Evolutionary conservation across 2,113 vertebrate genomes (phyloP).

Genomic region (Arizona elegans): DNA sequence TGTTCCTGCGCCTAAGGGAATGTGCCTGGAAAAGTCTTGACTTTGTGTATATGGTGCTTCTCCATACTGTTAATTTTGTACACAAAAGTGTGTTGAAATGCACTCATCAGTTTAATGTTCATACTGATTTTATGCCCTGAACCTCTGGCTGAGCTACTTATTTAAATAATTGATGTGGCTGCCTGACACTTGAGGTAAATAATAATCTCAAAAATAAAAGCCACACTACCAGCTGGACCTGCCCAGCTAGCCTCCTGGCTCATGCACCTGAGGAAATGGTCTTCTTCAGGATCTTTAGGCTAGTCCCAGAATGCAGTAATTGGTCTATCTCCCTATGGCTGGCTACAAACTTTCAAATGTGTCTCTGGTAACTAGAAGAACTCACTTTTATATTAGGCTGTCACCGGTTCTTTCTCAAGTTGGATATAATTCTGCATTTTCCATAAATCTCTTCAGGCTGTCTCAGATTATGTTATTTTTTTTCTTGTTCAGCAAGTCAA

Average conservation of each 20-base stretch:
- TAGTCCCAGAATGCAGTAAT: not conserved
- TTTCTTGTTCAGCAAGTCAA: not conserved
- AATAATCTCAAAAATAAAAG: not conserved
- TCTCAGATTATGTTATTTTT: not conserved
- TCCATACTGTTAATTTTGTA: not conserved
- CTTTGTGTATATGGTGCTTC: not conserved
- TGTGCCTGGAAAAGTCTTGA: not conserved
- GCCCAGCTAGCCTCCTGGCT: not conserved
- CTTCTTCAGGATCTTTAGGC: not conserved
- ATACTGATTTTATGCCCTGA: not conserved
- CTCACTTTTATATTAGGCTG: not conserved
- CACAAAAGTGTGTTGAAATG: not conserved
- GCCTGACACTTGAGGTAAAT: not conserved
- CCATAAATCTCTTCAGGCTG: not conserved
- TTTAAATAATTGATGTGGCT: not conserved
- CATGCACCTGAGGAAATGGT: not conserved
- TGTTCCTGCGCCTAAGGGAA: not conserved
- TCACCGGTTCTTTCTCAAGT: not conserved
- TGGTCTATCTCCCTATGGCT: not conserved
- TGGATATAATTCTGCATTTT: not conserved
- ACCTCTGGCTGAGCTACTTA: not conserved
- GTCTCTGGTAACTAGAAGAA: not conserved
- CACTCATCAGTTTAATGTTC: not conserved
- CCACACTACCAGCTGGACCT: not conserved
- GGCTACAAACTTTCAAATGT: not conserved